Conservation (phyloP, 2,888 invertebrate genomes). For the Cryptus viduatorius region DNA sequence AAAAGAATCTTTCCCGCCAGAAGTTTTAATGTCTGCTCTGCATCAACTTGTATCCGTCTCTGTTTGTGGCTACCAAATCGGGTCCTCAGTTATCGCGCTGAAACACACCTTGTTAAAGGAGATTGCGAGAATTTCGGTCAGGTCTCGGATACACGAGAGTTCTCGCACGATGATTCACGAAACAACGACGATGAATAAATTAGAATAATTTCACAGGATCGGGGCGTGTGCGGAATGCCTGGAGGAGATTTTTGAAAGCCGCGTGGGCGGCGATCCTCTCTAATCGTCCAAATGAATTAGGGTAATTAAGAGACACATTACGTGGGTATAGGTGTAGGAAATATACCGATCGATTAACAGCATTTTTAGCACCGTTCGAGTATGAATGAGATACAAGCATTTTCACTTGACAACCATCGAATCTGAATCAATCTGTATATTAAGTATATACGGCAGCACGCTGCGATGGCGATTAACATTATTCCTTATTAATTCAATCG, state of each 20-base stretch:
- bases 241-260: constrained; percentile 59
- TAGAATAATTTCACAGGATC: constrained; percentile 74
- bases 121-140: constrained; percentile 13
- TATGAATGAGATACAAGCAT: constrained; percentile 43
- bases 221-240: constrained; percentile 20
- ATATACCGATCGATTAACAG: constrained; percentile 56
- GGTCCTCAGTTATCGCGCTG: constrained; percentile 19
- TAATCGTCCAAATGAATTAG: constrained; percentile 75
- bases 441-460: constrained; percentile 30
- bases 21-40: neutral
- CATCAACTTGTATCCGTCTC: neutral
- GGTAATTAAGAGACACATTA: constrained; percentile 79
- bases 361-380: constrained; percentile 52
- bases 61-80: constrained; percentile 16
- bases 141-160: neutral
- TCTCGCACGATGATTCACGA: constrained; percentile 63
- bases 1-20: neutral
- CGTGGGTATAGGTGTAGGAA: constrained; percentile 60
- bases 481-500: constrained; percentile 67
- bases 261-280: constrained; percentile 71
- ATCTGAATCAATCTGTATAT: constrained; percentile 55
- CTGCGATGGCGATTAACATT: constrained; percentile 45
- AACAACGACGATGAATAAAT: constrained; percentile 72
- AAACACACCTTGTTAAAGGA: constrained; percentile 14
- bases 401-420: constrained; percentile 52